These are phyloP conservation scores for Larimichthys polyactis DNA, from an alignment of 2,113 vertebrate species.

Conservation along the genomic window DNA sequence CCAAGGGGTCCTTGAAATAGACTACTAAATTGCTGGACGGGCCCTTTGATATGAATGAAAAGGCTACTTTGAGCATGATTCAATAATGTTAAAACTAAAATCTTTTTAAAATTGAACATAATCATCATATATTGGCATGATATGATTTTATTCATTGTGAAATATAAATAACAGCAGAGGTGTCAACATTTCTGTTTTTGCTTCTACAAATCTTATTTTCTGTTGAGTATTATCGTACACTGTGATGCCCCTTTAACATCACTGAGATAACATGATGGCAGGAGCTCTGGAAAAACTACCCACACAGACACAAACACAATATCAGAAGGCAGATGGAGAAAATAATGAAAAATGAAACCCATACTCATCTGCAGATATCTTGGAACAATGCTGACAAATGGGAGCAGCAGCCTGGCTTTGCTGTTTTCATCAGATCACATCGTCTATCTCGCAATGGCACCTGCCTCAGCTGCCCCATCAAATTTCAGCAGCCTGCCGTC, in stretches of 20 bases:
- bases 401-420: conserved; percentile 47
- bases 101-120: background rate
- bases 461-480: conserved; percentile 68
- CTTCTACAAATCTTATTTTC: conserved; percentile 1
- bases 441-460: conserved; percentile 68
- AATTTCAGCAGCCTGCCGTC: conserved; percentile 68
- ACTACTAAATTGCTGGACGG: background rate
- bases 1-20: background rate
- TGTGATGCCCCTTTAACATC: conserved; percentile 31
- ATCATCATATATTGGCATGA: background rate
- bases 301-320: conserved; percentile 53
- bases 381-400: conserved; percentile 80
- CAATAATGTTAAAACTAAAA: too few relatives aligned
- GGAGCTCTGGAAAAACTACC: conserved; percentile 38
- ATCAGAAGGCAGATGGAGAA: conserved; percentile 54
- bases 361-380: conserved; percentile 67
- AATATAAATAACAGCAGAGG: background rate
- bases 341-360: conserved; percentile 73
- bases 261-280: conserved; percentile 30
- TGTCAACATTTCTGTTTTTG: background rate
- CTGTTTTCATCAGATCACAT: conserved; percentile 71
- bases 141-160: background rate
- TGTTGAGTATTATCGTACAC: conserved; percentile 8
- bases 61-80: background rate
- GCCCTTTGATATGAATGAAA: background rate